Base-by-base conservation (phyloP, 1,140 invertebrate genomes). In the Amphibalanus amphitrite region DNA sequence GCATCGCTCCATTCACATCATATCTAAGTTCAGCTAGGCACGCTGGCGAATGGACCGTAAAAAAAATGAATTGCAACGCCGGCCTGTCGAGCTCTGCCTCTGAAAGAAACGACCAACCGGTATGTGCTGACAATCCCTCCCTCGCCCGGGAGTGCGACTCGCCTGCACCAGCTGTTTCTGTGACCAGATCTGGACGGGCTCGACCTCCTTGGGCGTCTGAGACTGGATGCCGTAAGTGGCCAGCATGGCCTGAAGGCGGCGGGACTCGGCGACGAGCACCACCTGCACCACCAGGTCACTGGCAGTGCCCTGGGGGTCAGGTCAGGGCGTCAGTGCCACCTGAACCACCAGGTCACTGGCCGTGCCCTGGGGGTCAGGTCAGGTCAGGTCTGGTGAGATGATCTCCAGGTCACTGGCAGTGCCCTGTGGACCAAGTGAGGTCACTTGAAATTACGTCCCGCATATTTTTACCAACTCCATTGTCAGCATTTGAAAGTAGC, bases 201-300 rank as follows among this genome's bases (percentile, higher is more conserved):
- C 94, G 0, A 99, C 93, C 79, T 85, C 81, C 74, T 85, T 82
- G 3, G 86, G 86, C 13, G 86, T 87, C 78, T 88, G 97, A 0
- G 96, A 98, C 81, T 97, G 93, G 76, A 99, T 98, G 64, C 97
- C 97, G 79, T 98, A 99, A 0, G 96, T 99, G 29, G 93, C 94
- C 88, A 99, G 92, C 91, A 99, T 94, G 69, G 95, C 85, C 77
- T 99, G 97, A 10, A 99, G 84, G 70, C 96, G 84, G 86, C 94
- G 94, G 15, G 93, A 97, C 84, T 99, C 97, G 0, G 96, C 92
- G 75, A 99, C 99, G 65, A 99, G 82, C 59, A 97, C 94, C 67
- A 99, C 93, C 85, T 99, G 97, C 40, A 99, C 95, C 33, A 99
- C 95, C 73, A 98, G 84, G 83, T 98, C 95, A 68, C 90, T 92